Base-by-base conservation (phyloP, 2,888 invertebrate species). In the Sepioteuthis lessoniana region DNA sequence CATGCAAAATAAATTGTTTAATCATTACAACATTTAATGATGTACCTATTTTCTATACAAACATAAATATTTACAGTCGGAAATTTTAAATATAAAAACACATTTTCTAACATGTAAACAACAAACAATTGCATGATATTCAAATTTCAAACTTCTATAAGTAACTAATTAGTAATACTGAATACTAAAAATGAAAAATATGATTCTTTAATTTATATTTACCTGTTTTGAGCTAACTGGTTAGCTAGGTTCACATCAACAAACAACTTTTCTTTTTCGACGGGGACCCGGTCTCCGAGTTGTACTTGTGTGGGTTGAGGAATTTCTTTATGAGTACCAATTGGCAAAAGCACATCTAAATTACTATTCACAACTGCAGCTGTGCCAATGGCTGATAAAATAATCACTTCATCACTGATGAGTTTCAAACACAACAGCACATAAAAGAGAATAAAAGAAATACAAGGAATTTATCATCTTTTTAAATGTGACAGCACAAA, bases 341-440 rank as follows among this genome's bases (percentile, higher is more conserved):
- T 90, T 25, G 94, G 91, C 19, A 93, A 94, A 35, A 94, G 95
- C 42, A 94, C 94, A 46, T 96, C 96, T 94, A 95, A 93, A 93
- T 95, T 95, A 37, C 97, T 94, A 94, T 97, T 97, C 5, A 98
- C 97, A 37, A 98, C 98, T 0, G 99, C 99, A 1, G 99, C 99
- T 0, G 99, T 99, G 0, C 99, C 99, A 38, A 98, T 98, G 0
- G 99, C 99, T 93, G 99, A 99, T 76, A 99, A 97, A 0, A 99
- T 98, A 97, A 99, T 99, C 0, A 99, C 98, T 96, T 99, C 99
- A 96, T 99, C 99, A 95, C 99, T 99, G 97, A 35, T 95, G 0
- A 25, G 4, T 55, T 55, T 55, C 25, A 92, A n/a, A 38, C 31
- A 91, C 4, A 92, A 42, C 35, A 90, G 90, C 1, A 93, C 37